Percentiles rank a stretch among this genome's conserved stretches.
phyloP scores from a whole-genome alignment of 2,888 invertebrate genomes.

The Tetheella fluctuosa region DNA sequence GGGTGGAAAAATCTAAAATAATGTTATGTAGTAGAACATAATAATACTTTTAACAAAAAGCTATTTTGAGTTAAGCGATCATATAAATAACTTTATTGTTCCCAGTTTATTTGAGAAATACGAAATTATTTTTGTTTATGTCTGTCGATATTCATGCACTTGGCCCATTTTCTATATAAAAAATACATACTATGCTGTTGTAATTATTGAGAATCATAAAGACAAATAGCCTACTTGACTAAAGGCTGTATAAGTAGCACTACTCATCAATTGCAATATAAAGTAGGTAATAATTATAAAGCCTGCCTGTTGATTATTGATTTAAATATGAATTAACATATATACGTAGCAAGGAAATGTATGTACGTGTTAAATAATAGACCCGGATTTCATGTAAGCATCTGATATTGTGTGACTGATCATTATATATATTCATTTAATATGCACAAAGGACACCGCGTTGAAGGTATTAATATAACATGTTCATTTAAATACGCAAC shows the following conservation, averaged over 20 bases:
- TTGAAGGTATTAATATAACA: conserved; percentile 1
- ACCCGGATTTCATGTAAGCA: conserved; percentile 11
- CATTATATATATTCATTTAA: conserved; percentile 8
- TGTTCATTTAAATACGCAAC: not conserved
- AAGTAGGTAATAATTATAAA: not conserved
- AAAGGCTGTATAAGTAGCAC: not conserved
- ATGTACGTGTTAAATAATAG: not conserved
- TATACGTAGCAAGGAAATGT: not conserved
- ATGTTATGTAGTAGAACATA: too few species aligned
- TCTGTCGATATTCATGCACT: too few species aligned
- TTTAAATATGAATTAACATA: not conserved
- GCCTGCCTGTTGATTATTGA: not conserved
- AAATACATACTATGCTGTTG: too few species aligned
- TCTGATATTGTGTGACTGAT: not conserved
- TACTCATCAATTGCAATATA: not conserved
- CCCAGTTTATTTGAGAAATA: too few species aligned
- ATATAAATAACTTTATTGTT: too few species aligned
- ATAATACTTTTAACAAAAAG: too few species aligned
- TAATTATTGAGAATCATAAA: too few species aligned
- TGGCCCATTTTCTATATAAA: too few species aligned
- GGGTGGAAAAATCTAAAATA: too few species aligned
- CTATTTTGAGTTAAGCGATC: too few species aligned
- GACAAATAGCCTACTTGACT: too few species aligned
- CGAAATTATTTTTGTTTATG: too few species aligned
- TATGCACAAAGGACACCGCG: conserved; percentile 13